A percentile compares a stretch with the other conserved stretches of the same genome.
Conservation (phyloP, 2,113 vertebrate species). For the Catharus bicknelli region DNA sequence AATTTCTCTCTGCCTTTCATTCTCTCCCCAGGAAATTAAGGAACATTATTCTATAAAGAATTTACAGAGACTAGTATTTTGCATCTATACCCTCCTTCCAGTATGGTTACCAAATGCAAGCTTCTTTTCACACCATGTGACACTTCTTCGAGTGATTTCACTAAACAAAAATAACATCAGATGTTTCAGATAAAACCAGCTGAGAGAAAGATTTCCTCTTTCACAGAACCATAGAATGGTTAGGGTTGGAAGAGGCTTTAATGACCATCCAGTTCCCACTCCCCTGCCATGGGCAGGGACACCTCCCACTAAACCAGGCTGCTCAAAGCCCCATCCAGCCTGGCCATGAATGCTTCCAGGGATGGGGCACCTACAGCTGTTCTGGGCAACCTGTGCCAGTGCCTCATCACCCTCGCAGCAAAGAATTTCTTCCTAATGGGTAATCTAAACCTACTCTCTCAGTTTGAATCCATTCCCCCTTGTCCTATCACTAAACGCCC, state of each 20-base stretch:
- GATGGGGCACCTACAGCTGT: background rate
- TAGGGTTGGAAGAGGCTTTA: background rate
- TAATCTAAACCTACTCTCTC: background rate
- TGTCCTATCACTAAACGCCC: background rate
- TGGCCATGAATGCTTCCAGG: background rate
- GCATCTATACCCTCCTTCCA: background rate
- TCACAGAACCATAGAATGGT: background rate
- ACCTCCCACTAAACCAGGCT: background rate
- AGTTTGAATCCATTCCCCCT: background rate
- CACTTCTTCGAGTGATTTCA: accelerated
- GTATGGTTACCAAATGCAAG: background rate
- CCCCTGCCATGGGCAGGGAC: background rate
- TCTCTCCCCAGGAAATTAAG: background rate
- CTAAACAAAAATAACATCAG: background rate
- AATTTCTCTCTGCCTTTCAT: background rate
- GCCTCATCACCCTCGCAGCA: background rate
- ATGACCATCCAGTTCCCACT: background rate
- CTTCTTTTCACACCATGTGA: accelerated
- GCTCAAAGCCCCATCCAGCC: background rate
- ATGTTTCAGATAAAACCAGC: background rate
- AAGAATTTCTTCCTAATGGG: background rate
- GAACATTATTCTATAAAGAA: background rate
- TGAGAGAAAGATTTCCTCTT: background rate
- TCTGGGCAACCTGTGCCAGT: too few species aligned
- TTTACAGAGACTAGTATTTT: background rate